A percentile compares a stretch with the other conserved stretches of the same genome.
Evolutionary conservation across 2,888 invertebrate genomes (phyloP).

Genomic region (Limnephilus lunatus): DNA sequence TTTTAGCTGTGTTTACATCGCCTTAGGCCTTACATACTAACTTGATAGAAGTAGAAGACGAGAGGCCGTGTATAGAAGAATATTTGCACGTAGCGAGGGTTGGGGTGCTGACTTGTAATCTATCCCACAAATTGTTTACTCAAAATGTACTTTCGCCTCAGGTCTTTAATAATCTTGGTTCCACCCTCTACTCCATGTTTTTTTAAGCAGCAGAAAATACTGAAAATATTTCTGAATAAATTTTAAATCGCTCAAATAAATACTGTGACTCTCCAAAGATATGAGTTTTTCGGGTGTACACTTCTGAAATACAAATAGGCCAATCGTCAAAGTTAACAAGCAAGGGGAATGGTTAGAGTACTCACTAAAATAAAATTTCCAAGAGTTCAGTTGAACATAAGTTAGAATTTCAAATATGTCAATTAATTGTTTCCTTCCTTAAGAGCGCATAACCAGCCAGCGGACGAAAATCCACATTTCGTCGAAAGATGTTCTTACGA

Average conservation of each 20-base stretch:
- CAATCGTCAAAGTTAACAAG: too few species aligned
- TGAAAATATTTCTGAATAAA: not conserved
- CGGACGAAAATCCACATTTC: too few species aligned
- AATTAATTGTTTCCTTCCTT: too few species aligned
- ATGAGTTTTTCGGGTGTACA: too few species aligned
- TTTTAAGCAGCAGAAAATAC: not conserved
- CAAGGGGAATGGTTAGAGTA: too few species aligned
- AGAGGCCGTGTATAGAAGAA: not conserved
- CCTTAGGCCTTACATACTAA: not conserved
- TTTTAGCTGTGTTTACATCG: not conserved
- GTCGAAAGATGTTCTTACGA: too few species aligned
- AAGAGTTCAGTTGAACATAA: too few species aligned
- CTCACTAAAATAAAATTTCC: too few species aligned
- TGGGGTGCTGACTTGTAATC: not conserved
- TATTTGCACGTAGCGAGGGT: not conserved
- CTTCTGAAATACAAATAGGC: too few species aligned
- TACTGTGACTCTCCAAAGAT: not conserved
- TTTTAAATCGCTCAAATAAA: not conserved
- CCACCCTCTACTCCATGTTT: not conserved
- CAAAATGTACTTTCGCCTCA: not conserved
- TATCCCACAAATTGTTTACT: constrained; percentile 2
- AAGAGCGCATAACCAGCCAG: too few species aligned
- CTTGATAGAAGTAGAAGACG: not conserved
- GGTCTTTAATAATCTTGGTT: not conserved
- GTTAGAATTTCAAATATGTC: too few species aligned